A percentile compares a stretch with the other conserved stretches of the same genome.
phyloP scores from a whole-genome alignment of 2,113 vertebrate species.

The Tinamus guttatus region DNA sequence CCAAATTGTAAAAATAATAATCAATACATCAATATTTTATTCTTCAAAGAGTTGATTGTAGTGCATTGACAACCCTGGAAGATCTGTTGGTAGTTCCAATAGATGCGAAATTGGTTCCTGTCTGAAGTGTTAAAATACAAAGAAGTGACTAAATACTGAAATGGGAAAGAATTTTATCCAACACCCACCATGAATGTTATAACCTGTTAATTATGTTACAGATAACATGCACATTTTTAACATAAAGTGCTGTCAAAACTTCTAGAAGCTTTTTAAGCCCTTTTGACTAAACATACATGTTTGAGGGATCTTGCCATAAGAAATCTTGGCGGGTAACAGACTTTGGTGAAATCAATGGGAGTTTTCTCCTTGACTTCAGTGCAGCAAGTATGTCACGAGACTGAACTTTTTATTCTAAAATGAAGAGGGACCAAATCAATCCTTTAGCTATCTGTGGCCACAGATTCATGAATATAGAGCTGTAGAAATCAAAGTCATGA shows the following conservation, averaged over 20 bases:
- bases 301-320: too few relatives aligned
- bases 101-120: not conserved
- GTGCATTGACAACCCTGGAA: not conserved
- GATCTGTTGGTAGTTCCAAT: not conserved
- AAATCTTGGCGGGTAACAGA: not conserved
- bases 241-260: not conserved
- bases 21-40: not conserved
- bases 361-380: not conserved
- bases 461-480: not conserved
- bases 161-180: not conserved
- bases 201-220: not conserved
- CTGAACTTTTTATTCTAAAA: not conserved
- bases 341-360: not conserved
- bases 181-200: not conserved
- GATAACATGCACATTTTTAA: not conserved
- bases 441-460: not conserved
- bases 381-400: not conserved
- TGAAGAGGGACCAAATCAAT: not conserved
- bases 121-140: not conserved
- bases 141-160: not conserved
- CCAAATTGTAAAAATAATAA: not conserved
- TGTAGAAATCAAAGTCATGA: not conserved
- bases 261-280: not conserved
- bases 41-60: not conserved
- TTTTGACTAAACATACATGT: not conserved